Evolutionary conservation across 1,140 invertebrate genomes (phyloP).

Genomic region (Drosophila azteca): DNA sequence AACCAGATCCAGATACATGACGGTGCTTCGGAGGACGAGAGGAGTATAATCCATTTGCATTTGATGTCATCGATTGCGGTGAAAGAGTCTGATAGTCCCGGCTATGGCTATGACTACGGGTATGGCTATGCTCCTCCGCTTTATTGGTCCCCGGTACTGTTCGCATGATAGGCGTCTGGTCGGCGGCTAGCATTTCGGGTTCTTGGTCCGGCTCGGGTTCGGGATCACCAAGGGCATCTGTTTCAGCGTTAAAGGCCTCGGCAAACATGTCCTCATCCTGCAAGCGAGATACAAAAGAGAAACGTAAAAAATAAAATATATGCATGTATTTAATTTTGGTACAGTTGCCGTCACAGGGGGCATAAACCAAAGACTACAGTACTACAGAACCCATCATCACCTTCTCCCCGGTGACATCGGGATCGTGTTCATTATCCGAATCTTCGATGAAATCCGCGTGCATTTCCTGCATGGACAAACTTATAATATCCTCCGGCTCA

Average conservation of each 20-base stretch:
- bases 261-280: constrained; percentile 63
- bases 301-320: not conserved
- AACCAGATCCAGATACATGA: no score
- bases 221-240: constrained; percentile 50
- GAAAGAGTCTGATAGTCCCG: not conserved
- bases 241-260: constrained; percentile 39
- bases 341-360: no score
- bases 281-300: not conserved
- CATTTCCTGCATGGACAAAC: no score
- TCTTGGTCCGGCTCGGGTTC: constrained; percentile 19
- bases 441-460: no score
- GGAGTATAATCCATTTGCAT: not conserved
- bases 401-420: no score
- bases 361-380: no score
- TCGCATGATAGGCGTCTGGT: not conserved
- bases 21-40: no score
- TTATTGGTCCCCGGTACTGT: not conserved
- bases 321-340: not conserved
- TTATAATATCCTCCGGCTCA: no score
- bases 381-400: no score
- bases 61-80: not conserved
- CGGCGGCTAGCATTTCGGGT: constrained; percentile 2
- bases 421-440: not conserved
- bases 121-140: not conserved
- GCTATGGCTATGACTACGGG: no score